These are phyloP conservation scores for Neostethus bicornis DNA, from an alignment of 2,797 vertebrate species.

Conservation along the genomic window DNA sequence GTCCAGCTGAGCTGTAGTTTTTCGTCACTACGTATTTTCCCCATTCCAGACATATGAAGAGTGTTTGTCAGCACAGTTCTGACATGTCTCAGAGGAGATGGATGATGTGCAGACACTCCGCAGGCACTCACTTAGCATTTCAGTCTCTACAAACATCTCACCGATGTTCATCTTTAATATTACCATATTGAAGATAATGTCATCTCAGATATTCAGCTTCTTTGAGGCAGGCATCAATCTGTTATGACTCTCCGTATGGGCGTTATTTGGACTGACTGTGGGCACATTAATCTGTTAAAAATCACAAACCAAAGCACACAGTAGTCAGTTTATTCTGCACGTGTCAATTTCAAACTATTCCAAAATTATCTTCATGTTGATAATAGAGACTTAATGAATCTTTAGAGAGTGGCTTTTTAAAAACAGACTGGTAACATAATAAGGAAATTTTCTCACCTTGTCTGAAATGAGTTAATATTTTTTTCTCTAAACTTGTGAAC, in stretches of 20 bases:
- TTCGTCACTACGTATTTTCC: conserved; percentile 6
- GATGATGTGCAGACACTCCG: conserved; percentile 16
- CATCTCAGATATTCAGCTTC: not conserved
- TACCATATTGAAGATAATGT: not conserved
- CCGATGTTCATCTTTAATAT: conserved; percentile 13
- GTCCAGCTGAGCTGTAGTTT: conserved; percentile 19
- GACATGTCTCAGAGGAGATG: conserved; percentile 36
- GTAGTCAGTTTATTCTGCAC: conserved; percentile 15
- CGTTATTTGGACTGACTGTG: conserved; percentile 9
- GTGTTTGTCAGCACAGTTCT: conserved; percentile 50
- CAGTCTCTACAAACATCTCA: conserved; percentile 10
- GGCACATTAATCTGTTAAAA: conserved; percentile 5
- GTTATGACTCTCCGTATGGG: conserved; percentile 12
- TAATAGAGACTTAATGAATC: not conserved
- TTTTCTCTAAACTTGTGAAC: not conserved
- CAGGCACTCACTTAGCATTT: conserved; percentile 30
- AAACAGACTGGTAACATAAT: not conserved
- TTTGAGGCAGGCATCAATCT: not conserved
- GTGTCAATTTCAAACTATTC: conserved; percentile 19
- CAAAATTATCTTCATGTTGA: not conserved
- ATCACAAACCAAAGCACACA: conserved; percentile 18
- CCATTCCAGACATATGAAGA: conserved; percentile 28
- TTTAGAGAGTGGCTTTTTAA: not conserved
- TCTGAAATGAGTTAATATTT: not conserved
- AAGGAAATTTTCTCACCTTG: conserved; percentile 9